Evolutionary conservation across 2,797 vertebrate genomes (phyloP).

Genomic region (Emys orbicularis): DNA sequence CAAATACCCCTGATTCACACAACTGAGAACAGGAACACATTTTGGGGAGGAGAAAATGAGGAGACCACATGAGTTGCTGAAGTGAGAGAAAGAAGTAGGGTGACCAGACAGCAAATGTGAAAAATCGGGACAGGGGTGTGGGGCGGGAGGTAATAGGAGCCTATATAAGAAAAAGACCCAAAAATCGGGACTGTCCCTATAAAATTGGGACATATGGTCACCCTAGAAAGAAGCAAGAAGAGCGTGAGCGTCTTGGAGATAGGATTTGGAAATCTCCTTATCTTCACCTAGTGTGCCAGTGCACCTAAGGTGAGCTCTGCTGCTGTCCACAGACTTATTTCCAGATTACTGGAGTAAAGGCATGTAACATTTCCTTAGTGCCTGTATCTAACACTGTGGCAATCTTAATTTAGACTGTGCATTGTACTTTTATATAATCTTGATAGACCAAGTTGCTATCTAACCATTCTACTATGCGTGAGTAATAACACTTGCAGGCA

Average conservation of each 20-base stretch:
- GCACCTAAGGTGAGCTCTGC: rapidly evolving
- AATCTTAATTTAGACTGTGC: not conserved
- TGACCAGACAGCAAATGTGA: too few relatives aligned
- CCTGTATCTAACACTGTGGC: not conserved
- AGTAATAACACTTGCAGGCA: not conserved
- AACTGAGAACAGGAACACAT: not conserved
- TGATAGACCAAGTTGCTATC: not conserved
- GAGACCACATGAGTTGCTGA: not conserved
- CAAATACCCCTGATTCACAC: not conserved
- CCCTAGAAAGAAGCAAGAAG: not conserved
- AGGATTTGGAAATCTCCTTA: not conserved
- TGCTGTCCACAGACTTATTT: not conserved
- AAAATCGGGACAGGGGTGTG: too few relatives aligned
- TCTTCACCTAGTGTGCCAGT: not conserved
- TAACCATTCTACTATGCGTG: not conserved
- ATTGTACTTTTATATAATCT: not conserved
- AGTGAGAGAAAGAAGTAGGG: not conserved
- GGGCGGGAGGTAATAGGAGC: too few relatives aligned
- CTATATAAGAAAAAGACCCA: too few relatives aligned
- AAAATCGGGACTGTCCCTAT: too few relatives aligned
- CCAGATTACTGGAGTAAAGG: not conserved
- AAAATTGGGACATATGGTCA: too few relatives aligned
- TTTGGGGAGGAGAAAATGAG: not conserved
- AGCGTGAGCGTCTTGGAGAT: not conserved
- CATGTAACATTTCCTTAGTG: not conserved